Conservation (phyloP, 2,797 vertebrate species). For the Morus bassanus region DNA sequence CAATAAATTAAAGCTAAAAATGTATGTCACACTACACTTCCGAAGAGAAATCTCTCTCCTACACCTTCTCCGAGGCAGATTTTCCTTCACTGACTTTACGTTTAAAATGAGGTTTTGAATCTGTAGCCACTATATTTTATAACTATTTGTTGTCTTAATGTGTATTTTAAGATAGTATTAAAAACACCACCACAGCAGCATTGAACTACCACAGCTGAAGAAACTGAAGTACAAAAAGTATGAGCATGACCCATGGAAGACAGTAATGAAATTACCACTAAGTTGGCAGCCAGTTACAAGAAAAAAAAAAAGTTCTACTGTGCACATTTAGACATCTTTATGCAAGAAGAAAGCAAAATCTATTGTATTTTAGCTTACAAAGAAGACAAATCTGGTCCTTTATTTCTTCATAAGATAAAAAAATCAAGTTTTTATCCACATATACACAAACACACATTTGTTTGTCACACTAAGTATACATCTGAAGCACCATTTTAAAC, state of each 20-base stretch:
- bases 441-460: not conserved
- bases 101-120: not conserved
- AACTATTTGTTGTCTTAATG: not conserved
- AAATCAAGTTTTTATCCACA: not conserved
- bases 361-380: not conserved
- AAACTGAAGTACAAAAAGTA: not conserved
- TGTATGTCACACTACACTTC: not conserved
- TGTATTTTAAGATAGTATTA: not conserved
- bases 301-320: not conserved
- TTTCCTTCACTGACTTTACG: not conserved
- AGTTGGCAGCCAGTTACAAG: not conserved
- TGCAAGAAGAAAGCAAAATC: not conserved
- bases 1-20: conserved; percentile 4
- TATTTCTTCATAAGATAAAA: not conserved
- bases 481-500: not conserved
- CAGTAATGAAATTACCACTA: not conserved
- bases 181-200: not conserved
- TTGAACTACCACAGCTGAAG: not conserved
- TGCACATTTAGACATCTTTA: not conserved
- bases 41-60: not conserved
- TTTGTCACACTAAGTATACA: not conserved
- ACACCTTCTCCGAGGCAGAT: not conserved
- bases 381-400: not conserved
- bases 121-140: not conserved
- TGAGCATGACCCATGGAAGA: not conserved